Percentiles rank a stretch among this genome's conserved stretches.
Evolutionary conservation across 2,888 invertebrate species (phyloP).

Genomic region (Tridacna gigas): DNA sequence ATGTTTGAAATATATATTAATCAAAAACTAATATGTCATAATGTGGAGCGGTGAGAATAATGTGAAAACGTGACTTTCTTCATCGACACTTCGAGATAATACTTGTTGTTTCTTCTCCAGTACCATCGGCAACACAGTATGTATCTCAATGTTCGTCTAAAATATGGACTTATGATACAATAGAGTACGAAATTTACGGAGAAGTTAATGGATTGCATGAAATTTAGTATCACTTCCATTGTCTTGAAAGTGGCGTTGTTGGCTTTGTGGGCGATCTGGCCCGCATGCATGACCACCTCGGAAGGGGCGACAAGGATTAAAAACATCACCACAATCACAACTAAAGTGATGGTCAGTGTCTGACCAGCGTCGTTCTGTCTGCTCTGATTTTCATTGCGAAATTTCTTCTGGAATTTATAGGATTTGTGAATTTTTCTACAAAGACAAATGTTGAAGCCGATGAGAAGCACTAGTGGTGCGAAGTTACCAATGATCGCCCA

Average conservation of each 20-base stretch:
- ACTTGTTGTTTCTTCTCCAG: slow-evolving; percentile 55
- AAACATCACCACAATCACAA: slow-evolving; percentile 83
- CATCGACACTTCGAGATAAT: slow-evolving; percentile 63
- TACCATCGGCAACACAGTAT: slow-evolving; percentile 74
- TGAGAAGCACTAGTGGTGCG: slow-evolving; percentile 77
- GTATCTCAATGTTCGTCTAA: slow-evolving; percentile 88
- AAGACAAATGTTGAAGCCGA: slow-evolving; percentile 81
- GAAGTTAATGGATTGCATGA: slow-evolving; percentile 91
- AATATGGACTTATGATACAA: slow-evolving; percentile 91
- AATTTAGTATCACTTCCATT: slow-evolving; percentile 87
- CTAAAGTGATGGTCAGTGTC: slow-evolving; percentile 80
- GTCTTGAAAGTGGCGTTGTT: slow-evolving; percentile 76
- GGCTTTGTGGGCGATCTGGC: slow-evolving; percentile 70
- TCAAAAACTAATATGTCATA: slow-evolving; percentile 19
- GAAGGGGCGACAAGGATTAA: slow-evolving; percentile 82
- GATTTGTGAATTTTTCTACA: slow-evolving; percentile 80
- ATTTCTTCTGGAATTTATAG: slow-evolving; percentile 75
- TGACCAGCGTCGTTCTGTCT: slow-evolving; percentile 75
- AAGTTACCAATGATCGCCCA: slow-evolving; percentile 81
- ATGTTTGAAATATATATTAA: too few species aligned
- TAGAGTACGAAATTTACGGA: slow-evolving; percentile 92
- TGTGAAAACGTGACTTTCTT: slow-evolving; percentile 63
- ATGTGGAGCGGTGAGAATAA: slow-evolving; percentile 42
- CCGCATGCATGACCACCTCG: slow-evolving; percentile 79
- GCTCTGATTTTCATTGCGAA: slow-evolving; percentile 64